phyloP scores from a whole-genome alignment of 1,140 invertebrate genomes.

The Diabrotica undecimpunctata region DNA sequence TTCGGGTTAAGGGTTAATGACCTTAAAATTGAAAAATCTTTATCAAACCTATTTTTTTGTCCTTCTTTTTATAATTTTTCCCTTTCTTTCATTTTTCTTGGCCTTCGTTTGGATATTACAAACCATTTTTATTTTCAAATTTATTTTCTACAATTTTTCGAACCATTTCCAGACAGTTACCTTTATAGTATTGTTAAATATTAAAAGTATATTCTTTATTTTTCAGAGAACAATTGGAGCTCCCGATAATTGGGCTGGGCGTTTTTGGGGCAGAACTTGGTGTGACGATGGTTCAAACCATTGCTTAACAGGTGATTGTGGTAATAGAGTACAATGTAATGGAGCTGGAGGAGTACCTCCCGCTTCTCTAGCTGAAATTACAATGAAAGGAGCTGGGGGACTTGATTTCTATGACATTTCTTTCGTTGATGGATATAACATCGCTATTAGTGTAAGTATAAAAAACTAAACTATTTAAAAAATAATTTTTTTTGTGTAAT shows the following conservation, averaged over 20 bases:
- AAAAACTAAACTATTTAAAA: not conserved
- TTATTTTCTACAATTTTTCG: too few relatives aligned
- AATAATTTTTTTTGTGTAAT: too few relatives aligned
- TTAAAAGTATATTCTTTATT: not conserved
- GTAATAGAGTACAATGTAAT: constrained; percentile 46
- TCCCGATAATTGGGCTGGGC: constrained; percentile 41
- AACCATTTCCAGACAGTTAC: too few relatives aligned
- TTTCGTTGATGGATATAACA: constrained; percentile 50
- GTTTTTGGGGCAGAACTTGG: constrained; percentile 48
- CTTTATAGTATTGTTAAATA: too few relatives aligned
- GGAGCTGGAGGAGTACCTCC: constrained; percentile 50
- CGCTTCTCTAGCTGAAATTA: constrained; percentile 50
- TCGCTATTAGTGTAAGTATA: constrained; percentile 35
- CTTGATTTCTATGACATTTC: constrained; percentile 51
- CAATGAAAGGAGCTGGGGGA: constrained; percentile 41
- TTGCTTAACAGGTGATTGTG: constrained; percentile 49
- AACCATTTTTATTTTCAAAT: too few relatives aligned
- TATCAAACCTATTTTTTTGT: too few relatives aligned
- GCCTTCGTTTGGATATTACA: too few relatives aligned
- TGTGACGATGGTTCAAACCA: constrained; percentile 36
- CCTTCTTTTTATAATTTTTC: too few relatives aligned
- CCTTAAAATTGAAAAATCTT: too few relatives aligned
- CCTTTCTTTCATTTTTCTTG: too few relatives aligned
- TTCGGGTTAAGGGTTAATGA: too few relatives aligned
- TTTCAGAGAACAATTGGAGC: constrained; percentile 25